Evolutionary conservation across 1,140 invertebrate genomes (phyloP), one percentile per base, ranked within the genome.

Genomic region (Micrasema longulum): DNA sequence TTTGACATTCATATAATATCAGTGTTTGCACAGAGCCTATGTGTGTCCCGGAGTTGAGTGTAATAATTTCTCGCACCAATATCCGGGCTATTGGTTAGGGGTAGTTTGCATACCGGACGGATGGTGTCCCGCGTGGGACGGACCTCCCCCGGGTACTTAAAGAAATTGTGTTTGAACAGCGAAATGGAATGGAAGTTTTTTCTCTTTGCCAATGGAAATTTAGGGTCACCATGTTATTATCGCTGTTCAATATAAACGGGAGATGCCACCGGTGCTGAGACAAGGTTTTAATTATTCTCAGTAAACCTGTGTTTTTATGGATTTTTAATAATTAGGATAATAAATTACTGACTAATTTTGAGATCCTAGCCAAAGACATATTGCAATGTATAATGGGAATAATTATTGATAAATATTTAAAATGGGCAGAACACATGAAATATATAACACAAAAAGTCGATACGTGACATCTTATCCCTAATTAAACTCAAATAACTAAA

Each of bases 81-180:
- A 60, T 63, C 60, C 60, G 22, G n/a, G n/a, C n/a, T n/a, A n/a
- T n/a, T n/a, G n/a, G 43, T 73, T 55, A 7, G 52, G 64, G 64
- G 35, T 50, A 66, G 72, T 73, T 73, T 73, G 72, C 72, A 69
- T 73, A 73, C 43, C 60, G 22, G 60, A 63, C 43, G 60, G 60
- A 38, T 60, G 55, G 31, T 36, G 48, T 52, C 69, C 22, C 69
- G 31, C 50, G 70, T 60, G 43, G 52, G 47, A 43, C 6, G 45
- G 47, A 35, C 57, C 41, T 22, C 62, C 70, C 35, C 71, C 71
- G 52, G 55, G 71, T 75, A 75, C 73, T 75, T 72, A 75, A 72
- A 72, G 69, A 68, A 76, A 76, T 76, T 76, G 74, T 76, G 74
- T 76, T 76, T 76, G 74, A 72, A 76, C 71, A 76, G 64, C 64